These are phyloP conservation scores for Platysteira castanea DNA, from an alignment of 2,113 vertebrate species.

Conservation along the genomic window DNA sequence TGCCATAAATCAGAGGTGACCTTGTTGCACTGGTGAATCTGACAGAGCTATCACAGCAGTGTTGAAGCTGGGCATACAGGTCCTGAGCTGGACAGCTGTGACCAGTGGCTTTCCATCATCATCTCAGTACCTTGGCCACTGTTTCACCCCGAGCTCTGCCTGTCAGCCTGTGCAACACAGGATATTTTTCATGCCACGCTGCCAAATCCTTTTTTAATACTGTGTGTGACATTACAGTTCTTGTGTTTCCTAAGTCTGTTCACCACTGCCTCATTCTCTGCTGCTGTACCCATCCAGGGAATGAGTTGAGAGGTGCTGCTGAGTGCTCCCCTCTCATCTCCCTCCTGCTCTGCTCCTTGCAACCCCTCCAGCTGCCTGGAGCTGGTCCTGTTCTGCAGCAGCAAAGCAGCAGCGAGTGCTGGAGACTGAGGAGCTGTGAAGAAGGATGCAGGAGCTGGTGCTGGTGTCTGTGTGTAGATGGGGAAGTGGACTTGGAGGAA, in stretches of 20 bases:
- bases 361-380: background rate
- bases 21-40: background rate
- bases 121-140: background rate
- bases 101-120: background rate
- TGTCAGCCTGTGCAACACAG: background rate
- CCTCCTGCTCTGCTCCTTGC: background rate
- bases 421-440: background rate
- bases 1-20: background rate
- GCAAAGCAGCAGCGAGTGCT: background rate
- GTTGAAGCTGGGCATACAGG: background rate
- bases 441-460: background rate
- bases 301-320: background rate
- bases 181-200: background rate
- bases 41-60: background rate
- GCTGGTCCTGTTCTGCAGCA: background rate
- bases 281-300: background rate
- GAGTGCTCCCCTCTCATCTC: background rate
- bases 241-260: background rate
- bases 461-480: background rate
- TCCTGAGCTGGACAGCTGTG: background rate
- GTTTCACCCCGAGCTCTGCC: background rate
- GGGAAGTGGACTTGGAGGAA: background rate
- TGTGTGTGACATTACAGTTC: fast-evolving
- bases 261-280: background rate
- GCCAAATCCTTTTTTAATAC: background rate